These are phyloP conservation scores for Tyrophagus putrescentiae DNA, from an alignment of 1,140 invertebrate genomes.

Conservation along the genomic window DNA sequence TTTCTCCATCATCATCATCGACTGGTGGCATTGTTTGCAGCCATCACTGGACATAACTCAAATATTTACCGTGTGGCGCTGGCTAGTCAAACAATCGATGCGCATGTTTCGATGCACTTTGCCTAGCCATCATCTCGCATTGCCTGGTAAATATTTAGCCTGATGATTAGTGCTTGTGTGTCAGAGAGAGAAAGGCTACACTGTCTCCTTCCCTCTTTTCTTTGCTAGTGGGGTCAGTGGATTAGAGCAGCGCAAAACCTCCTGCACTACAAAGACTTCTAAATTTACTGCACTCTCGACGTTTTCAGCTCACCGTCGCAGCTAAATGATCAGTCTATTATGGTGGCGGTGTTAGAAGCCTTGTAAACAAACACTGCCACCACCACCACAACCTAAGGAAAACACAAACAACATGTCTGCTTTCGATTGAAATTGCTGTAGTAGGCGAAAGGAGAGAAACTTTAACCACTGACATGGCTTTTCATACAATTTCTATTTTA, in stretches of 20 bases:
- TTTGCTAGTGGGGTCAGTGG: not conserved
- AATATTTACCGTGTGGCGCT: slow-evolving; percentile 17
- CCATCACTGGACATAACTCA: slow-evolving; percentile 3
- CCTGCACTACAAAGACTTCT: not conserved
- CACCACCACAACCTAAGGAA: not conserved
- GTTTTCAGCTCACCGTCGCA: not conserved
- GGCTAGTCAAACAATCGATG: not conserved
- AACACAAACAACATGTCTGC: not conserved
- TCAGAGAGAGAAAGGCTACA: not conserved
- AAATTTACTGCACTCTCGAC: not conserved
- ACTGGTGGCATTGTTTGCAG: slow-evolving; percentile 17
- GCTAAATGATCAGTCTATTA: not conserved
- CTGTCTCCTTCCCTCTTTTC: not conserved
- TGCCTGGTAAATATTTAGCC: slow-evolving; percentile 5
- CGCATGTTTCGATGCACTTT: not conserved
- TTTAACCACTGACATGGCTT: not conserved
- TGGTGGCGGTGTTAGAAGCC: not conserved
- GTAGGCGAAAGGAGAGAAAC: not conserved
- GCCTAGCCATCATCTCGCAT: not conserved
- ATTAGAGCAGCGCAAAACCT: slow-evolving; percentile 9
- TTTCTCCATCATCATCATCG: slow-evolving; percentile 15
- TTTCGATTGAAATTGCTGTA: not conserved
- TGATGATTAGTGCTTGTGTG: slow-evolving; percentile 3
- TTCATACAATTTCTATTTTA: not conserved
- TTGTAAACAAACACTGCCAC: not conserved